These are phyloP conservation scores for Cydia splendana DNA, from an alignment of 1,140 invertebrate species.

Conservation along the genomic window DNA sequence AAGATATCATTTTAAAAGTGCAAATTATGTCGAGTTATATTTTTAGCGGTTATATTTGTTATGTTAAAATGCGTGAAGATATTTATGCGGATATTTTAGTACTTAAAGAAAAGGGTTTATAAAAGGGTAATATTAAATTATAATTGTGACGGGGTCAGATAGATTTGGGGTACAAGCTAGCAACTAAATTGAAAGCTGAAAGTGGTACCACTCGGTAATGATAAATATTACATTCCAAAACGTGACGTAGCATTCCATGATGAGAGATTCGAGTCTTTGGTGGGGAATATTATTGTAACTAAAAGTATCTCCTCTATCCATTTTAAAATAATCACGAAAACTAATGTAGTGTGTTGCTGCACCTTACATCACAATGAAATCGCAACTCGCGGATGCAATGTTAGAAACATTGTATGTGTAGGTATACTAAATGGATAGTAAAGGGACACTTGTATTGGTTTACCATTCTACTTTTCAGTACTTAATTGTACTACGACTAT, in stretches of 20 bases:
- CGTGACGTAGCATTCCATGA: conserved; percentile 66
- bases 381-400: not conserved
- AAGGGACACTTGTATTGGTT: conserved; percentile 67
- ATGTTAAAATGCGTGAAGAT: conserved; percentile 58
- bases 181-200: conserved; percentile 45
- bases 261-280: conserved; percentile 64
- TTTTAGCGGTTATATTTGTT: conserved; percentile 67
- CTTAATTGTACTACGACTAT: conserved; percentile 64
- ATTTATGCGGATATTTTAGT: conserved; percentile 76
- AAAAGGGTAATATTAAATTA: conserved; percentile 23
- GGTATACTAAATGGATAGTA: conserved; percentile 27
- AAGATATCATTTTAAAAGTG: conserved; percentile 68
- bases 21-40: conserved; percentile 71
- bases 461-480: conserved; percentile 60
- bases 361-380: not conserved
- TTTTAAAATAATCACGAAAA: not conserved
- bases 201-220: conserved; percentile 23
- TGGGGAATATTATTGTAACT: conserved; percentile 58
- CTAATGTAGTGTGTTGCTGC: not conserved
- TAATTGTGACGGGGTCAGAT: conserved; percentile 28
- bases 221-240: conserved; percentile 37
- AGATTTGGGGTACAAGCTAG: conserved; percentile 46
- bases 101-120: conserved; percentile 51
- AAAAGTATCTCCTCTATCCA: conserved; percentile 11
- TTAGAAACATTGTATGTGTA: not conserved